Percentiles rank a stretch among this genome's conserved stretches.
Conservation (phyloP, 2,113 vertebrate genomes). For the Helogale parvula region DNA sequence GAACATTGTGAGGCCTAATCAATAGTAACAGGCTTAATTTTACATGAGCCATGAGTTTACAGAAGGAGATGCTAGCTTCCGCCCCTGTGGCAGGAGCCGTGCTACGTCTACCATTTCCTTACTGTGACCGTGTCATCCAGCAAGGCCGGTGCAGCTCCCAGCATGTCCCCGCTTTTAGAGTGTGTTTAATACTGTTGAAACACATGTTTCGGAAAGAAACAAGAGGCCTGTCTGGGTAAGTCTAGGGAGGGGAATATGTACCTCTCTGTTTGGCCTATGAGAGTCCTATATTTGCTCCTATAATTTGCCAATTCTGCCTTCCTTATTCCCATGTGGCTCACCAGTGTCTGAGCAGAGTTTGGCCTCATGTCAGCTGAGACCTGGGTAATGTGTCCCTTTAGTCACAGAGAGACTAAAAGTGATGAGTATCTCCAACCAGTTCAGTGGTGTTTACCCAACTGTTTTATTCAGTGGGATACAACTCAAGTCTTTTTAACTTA, state of each 20-base stretch:
- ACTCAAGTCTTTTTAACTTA: constrained; percentile 18
- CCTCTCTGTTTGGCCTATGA: background rate
- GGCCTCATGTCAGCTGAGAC: background rate
- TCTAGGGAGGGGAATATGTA: background rate
- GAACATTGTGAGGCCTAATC: too few relatives aligned
- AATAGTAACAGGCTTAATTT: too few relatives aligned
- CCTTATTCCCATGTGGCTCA: background rate
- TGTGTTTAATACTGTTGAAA: background rate
- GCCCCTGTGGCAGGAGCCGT: too few relatives aligned
- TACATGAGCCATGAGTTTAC: too few relatives aligned
- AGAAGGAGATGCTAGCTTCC: too few relatives aligned
- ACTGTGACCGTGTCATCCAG: too few relatives aligned
- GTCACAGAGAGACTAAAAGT: background rate
- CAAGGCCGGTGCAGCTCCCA: too few relatives aligned
- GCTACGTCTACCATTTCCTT: too few relatives aligned
- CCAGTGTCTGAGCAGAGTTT: background rate
- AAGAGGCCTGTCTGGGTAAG: background rate
- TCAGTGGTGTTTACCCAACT: constrained; percentile 7
- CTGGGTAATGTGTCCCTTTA: background rate
- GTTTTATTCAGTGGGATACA: background rate
- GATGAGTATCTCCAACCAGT: constrained; percentile 6
- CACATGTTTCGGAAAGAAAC: background rate
- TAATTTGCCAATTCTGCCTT: background rate
- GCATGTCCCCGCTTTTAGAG: background rate
- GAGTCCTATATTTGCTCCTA: background rate